Evolutionary conservation across 2,797 vertebrate genomes (phyloP).

Genomic region (Chiloscyllium punctatum): DNA sequence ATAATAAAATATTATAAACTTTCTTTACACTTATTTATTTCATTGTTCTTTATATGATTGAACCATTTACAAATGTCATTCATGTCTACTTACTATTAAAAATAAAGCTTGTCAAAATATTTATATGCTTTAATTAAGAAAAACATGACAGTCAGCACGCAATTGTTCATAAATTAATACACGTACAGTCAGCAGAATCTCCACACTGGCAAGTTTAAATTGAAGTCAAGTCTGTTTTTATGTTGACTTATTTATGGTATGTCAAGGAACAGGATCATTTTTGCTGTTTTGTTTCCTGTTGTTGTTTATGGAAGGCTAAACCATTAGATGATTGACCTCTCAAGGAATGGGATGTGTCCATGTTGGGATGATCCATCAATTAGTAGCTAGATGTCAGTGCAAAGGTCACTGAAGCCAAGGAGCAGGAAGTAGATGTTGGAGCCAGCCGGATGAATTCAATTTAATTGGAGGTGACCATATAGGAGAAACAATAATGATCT

Average conservation of each 20-base stretch:
- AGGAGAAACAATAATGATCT: neutral
- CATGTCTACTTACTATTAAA: neutral
- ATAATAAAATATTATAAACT: too few species aligned
- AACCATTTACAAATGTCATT: neutral
- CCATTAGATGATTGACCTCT: neutral
- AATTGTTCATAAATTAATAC: neutral
- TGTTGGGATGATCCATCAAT: constrained; percentile 27
- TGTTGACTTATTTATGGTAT: constrained; percentile 3
- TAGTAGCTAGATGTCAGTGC: neutral
- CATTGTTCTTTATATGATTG: neutral
- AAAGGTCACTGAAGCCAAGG: neutral
- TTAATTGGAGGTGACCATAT: neutral
- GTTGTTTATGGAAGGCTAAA: constrained; percentile 17
- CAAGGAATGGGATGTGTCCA: neutral
- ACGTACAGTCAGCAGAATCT: neutral
- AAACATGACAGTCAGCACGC: neutral
- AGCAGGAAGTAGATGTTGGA: neutral
- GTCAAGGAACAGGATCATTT: neutral
- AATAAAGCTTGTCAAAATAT: neutral
- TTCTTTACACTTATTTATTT: too few species aligned
- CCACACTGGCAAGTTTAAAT: neutral
- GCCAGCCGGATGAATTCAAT: neutral
- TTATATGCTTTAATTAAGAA: neutral
- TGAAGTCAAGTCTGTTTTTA: constrained; percentile 33
- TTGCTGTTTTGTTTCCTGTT: constrained; percentile 11